A percentile compares a stretch with the other conserved stretches of the same genome.
phyloP scores from a whole-genome alignment of 2,113 vertebrate species.

The Felis chaus region DNA sequence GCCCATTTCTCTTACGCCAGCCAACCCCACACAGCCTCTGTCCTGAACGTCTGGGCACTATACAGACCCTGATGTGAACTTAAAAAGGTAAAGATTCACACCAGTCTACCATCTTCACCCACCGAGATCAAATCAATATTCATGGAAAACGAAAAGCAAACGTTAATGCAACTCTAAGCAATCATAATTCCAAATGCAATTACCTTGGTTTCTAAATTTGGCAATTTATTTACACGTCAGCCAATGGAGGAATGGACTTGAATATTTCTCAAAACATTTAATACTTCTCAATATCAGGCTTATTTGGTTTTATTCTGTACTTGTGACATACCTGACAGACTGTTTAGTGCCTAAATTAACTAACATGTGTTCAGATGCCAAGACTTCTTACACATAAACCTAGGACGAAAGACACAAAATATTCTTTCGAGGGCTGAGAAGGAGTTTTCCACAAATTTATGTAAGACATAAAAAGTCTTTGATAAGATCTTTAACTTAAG shows the following conservation, averaged over 20 bases:
- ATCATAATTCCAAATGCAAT: constrained; percentile 21
- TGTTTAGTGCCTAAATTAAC: not conserved
- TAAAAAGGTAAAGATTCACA: not conserved
- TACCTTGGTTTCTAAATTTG: not conserved
- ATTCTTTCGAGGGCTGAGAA: not conserved
- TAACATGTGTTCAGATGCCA: not conserved
- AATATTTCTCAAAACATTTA: not conserved
- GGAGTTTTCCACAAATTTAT: not conserved
- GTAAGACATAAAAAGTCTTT: not conserved
- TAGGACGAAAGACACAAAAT: not conserved
- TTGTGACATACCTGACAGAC: not conserved
- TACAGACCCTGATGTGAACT: not conserved
- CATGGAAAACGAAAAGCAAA: not conserved
- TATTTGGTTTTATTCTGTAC: not conserved
- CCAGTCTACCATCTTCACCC: not conserved
- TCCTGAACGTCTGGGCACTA: not conserved
- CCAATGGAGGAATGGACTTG: not conserved
- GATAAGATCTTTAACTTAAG: not conserved
- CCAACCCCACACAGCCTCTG: not conserved
- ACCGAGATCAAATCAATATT: not conserved
- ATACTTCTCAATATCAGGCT: not conserved
- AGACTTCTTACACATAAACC: not conserved
- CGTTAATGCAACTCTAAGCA: not conserved
- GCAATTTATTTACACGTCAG: not conserved
- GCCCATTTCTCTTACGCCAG: not conserved